These are phyloP conservation scores for Tromatobia lineatoria DNA, from an alignment of 2,888 invertebrate species.

Conservation along the genomic window DNA sequence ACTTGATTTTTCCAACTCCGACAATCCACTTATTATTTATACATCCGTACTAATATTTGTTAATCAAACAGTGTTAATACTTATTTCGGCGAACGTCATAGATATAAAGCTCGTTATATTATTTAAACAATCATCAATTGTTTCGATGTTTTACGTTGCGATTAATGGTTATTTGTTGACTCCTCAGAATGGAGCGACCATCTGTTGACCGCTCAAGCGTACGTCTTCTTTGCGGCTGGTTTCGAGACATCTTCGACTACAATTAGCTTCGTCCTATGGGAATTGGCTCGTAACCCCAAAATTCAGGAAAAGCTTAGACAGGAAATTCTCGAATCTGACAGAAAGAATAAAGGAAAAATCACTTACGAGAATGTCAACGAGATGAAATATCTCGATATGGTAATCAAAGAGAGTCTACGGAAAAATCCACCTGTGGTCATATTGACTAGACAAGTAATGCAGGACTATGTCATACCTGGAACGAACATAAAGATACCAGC, in stretches of 20 bases:
- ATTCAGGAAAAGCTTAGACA: constrained; percentile 83
- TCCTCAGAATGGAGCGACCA: constrained; percentile 79
- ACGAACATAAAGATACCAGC: constrained; percentile 56
- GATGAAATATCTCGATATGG: constrained; percentile 83
- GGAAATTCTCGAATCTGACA: constrained; percentile 79
- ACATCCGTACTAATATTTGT: no score
- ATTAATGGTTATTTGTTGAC: background rate
- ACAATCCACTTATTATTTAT: no score
- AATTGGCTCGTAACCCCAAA: constrained; percentile 83
- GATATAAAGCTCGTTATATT: no score
- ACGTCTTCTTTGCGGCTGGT: constrained; percentile 85
- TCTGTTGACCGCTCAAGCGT: constrained; percentile 82
- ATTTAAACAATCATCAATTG: no score
- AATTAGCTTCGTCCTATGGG: constrained; percentile 83
- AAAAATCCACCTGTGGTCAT: constrained; percentile 83
- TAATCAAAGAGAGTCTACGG: constrained; percentile 84
- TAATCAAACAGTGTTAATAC: no score
- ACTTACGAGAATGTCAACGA: constrained; percentile 82
- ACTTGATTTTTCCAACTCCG: no score
- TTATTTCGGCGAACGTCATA: no score
- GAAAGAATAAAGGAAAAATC: constrained; percentile 77
- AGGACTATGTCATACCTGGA: constrained; percentile 60
- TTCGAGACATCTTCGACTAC: constrained; percentile 85
- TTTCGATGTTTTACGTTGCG: no score
- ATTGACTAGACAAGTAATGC: constrained; percentile 79